Evolutionary conservation across 2,797 vertebrate species (phyloP), one percentile per base, ranked within the genome.

Genomic region (Rhinella marina): DNA sequence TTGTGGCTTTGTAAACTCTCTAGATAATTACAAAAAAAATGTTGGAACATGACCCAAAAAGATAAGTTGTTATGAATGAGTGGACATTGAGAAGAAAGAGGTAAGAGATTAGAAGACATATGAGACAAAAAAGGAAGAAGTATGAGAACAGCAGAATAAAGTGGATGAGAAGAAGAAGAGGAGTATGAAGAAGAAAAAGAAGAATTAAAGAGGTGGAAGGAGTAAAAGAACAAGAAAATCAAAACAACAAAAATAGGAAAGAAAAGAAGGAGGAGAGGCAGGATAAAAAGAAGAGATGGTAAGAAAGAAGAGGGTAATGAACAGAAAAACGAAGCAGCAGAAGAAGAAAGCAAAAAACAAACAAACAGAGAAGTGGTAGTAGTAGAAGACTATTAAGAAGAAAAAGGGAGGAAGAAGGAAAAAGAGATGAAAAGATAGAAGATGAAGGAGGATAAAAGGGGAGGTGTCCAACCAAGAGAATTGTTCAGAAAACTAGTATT

Each of bases 1-100:
- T 92, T 56, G 96, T 94, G 32, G 97, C 97, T 0, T 91, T 87
- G 25, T 96, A 95, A 56, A 98, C 90, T 84, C 95, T 94, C 97
- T 97, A 91, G 88, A 64, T 41, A 75, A n/a, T 66, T 64, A 59
- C 13, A 23, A 81, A 23, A 9, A 8, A 4, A 41, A 32, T 17
- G 3, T 62, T 62, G 23, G 1, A 59, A 59, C 57, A 59, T 19
- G 17, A 62, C 21, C 21, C 23, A 7, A 8, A 62, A 11, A 62
- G 8, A 23, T 23, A 62, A 7, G 62, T 1, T 9, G 6, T 64
- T 10, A 1, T 64, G 7, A 2, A 64, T 64, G 10, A 11, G 62
- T 12, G n/a, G 62, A 64, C 62, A 10, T 64, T 1, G n/a, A 68
- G 1, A 25, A 68, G 10, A 64, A 64, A n/a, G 23, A 5, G 62